Evolutionary conservation across 2,888 invertebrate genomes (phyloP).

Genomic region (Patella caerulea): DNA sequence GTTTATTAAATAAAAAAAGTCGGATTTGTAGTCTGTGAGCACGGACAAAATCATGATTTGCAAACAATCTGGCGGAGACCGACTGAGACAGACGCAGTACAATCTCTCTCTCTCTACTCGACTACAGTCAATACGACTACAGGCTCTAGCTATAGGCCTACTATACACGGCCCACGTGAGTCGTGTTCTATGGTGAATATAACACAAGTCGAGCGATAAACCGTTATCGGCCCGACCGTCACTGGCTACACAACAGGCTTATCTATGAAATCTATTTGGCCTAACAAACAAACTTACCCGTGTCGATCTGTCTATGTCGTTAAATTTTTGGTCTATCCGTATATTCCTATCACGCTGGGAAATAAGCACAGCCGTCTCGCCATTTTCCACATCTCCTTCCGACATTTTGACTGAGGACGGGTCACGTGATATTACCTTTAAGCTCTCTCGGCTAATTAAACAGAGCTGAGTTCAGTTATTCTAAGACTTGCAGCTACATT

Average conservation of each 20-base stretch:
- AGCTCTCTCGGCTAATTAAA: constrained; percentile 17
- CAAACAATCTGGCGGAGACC: too few relatives aligned
- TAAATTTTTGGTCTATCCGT: constrained; percentile 52
- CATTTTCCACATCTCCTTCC: constrained; percentile 54
- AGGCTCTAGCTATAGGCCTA: too few relatives aligned
- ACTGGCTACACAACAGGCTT: not conserved
- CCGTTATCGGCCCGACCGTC: not conserved
- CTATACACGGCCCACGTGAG: not conserved
- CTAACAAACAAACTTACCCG: constrained; percentile 45
- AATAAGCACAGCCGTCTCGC: constrained; percentile 45
- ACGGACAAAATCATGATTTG: too few relatives aligned
- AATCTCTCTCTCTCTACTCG: too few relatives aligned
- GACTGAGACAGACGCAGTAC: too few relatives aligned
- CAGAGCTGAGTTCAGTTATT: too few relatives aligned
- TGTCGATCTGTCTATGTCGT: constrained; percentile 57
- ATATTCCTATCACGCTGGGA: constrained; percentile 47
- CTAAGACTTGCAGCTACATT: too few relatives aligned
- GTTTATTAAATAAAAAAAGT: too few relatives aligned
- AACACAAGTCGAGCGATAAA: not conserved
- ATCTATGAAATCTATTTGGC: not conserved
- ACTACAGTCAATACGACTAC: too few relatives aligned
- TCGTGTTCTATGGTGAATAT: not conserved
- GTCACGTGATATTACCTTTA: constrained; percentile 50
- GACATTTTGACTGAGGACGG: constrained; percentile 57
- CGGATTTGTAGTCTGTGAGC: too few relatives aligned